These are phyloP conservation scores for Busseola fusca DNA, from an alignment of 2,888 invertebrate species.

Conservation along the genomic window DNA sequence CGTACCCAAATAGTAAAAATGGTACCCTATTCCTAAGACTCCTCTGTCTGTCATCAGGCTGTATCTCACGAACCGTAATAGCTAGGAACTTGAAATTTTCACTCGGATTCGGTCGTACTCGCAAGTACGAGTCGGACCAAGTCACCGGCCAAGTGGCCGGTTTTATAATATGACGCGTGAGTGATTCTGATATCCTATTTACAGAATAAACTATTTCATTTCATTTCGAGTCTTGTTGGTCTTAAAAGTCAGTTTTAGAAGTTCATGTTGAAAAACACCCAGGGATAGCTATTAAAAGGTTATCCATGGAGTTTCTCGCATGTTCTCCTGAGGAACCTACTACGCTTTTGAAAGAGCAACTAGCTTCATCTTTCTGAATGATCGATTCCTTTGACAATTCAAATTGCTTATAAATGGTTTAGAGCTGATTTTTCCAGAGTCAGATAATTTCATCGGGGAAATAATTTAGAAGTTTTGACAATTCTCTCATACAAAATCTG, in stretches of 20 bases:
- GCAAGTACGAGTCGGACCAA: too few species aligned
- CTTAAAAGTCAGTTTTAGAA: not conserved
- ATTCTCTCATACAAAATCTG: too few species aligned
- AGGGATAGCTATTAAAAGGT: not conserved
- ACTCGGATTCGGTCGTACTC: too few species aligned
- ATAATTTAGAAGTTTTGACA: too few species aligned
- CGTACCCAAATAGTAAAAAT: too few species aligned
- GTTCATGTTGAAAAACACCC: not conserved
- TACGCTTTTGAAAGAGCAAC: not conserved
- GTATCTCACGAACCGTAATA: too few species aligned
- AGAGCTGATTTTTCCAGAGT: too few species aligned
- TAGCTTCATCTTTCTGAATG: conserved; percentile 3
- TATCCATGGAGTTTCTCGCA: not conserved
- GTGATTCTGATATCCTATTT: not conserved
- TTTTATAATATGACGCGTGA: not conserved
- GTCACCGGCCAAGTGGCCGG: too few species aligned
- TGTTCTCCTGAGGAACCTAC: not conserved
- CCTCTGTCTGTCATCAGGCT: too few species aligned
- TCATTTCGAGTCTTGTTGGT: not conserved
- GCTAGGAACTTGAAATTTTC: too few species aligned
- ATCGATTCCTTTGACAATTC: not conserved
- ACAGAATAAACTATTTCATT: not conserved
- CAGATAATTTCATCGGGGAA: too few species aligned
- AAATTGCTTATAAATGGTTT: not conserved
- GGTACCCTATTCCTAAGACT: too few species aligned